A percentile compares a stretch with the other conserved stretches of the same genome.
Evolutionary conservation across 2,888 invertebrate species (phyloP).

Genomic region (Melipona bicolor): DNA sequence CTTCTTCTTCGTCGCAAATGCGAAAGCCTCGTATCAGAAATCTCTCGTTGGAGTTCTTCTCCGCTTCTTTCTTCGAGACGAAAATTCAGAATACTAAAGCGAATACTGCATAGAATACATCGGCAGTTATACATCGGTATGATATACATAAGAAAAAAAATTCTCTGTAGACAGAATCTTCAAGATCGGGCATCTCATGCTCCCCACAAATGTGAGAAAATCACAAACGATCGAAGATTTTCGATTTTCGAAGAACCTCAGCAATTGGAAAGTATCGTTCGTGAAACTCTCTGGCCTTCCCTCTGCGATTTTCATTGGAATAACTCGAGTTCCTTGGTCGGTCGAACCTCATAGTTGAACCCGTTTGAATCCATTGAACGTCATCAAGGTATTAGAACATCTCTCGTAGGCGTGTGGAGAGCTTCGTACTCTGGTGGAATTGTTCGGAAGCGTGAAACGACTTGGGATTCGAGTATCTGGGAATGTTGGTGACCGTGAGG

Average conservation of each 20-base stretch:
- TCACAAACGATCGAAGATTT: background rate
- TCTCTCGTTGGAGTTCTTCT: background rate
- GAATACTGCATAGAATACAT: background rate
- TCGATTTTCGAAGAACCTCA: background rate
- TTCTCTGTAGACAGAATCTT: no score
- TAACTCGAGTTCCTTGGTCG: background rate
- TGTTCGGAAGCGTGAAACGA: slow-evolving; percentile 4
- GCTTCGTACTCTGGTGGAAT: slow-evolving; percentile 22
- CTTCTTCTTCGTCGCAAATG: slow-evolving; percentile 34
- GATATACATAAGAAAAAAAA: background rate
- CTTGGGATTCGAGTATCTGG: slow-evolving; percentile 39
- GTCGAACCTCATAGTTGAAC: background rate
- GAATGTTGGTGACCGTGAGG: slow-evolving; percentile 38
- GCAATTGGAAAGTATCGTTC: background rate
- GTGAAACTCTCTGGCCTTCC: background rate
- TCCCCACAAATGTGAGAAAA: no score
- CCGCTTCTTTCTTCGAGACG: background rate
- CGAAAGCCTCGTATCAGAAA: background rate
- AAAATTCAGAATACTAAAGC: background rate
- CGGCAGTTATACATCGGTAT: no score
- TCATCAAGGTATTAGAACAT: slow-evolving; percentile 45
- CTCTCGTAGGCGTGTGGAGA: slow-evolving; percentile 22
- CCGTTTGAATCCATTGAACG: slow-evolving; percentile 49
- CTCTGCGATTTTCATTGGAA: background rate
- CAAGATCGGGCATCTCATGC: no score